Evolutionary conservation across 2,888 invertebrate genomes (phyloP), one percentile per base, ranked within the genome.

Genomic region (Tiliacea citrago): DNA sequence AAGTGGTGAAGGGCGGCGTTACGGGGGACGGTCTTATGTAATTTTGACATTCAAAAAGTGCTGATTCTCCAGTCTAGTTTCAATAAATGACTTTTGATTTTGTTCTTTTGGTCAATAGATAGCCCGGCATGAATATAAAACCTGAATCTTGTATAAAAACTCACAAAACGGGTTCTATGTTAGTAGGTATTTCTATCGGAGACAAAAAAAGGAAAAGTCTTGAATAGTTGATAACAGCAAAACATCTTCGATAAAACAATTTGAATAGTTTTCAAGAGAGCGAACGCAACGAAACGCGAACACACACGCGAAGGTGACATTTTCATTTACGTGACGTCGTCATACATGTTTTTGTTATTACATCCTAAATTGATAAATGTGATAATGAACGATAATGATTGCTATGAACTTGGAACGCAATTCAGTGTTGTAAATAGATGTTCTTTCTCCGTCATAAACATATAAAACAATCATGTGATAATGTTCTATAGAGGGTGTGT

Each of bases 291-390:
- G n/a, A n/a, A n/a, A n/a, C n/a, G n/a, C n/a, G n/a, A n/a, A n/a
- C n/a, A 71, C 47, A 49, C 45, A 72, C 58, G 42, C 68, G 66
- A 60, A 78, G 73, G 81, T 83, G 81, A 81, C 73, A 81, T 79
- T 83, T 83, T 73, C 9, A 72, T 68, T 47, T 42, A 1, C 4
- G 4, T 63, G 61, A 61, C 47, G 49, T 18, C 18, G 5, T 18
- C n/a, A 6, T 24, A 47, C 74, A 53, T 80, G 80, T 75, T 75
- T 83, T 70, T 83, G 63, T 68, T 83, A 79, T 78, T 79, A 57
- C 35, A 66, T 83, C 75, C 70, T 68, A 80, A 75, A 75, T 75
- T 75, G 81, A 81, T 83, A 70, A 29, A 47, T 39, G 24, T 67
- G 80, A 83, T 83, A 79, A 65, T 49, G 45, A 60, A 72, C 42